Percentiles rank a stretch among this genome's conserved stretches.
These are phyloP conservation scores for Neomorphus geoffroyi DNA, from an alignment of 2,797 vertebrate species.

Conservation along the genomic window DNA sequence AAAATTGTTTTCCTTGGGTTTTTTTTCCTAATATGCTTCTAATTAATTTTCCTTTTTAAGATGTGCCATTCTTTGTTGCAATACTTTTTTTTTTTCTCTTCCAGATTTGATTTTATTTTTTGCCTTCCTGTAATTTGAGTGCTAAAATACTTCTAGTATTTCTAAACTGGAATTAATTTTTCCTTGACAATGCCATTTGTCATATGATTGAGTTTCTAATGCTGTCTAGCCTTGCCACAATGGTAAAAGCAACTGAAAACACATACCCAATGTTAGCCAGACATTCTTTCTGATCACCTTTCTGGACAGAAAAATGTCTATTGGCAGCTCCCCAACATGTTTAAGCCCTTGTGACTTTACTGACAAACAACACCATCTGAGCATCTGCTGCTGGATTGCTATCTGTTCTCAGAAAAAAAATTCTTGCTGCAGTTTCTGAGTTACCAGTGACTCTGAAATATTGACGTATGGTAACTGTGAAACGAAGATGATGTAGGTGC, in stretches of 20 bases:
- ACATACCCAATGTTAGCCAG: background rate
- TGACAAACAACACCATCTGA: background rate
- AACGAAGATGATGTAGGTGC: background rate
- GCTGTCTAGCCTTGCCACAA: background rate
- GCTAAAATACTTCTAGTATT: background rate
- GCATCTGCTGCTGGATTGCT: rapidly evolving
- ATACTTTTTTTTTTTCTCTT: background rate
- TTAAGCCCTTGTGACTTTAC: background rate
- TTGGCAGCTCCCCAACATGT: background rate
- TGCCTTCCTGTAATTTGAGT: background rate
- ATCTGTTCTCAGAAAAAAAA: background rate
- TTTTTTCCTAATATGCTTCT: background rate
- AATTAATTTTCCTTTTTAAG: background rate
- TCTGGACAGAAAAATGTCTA: background rate
- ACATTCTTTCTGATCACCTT: background rate
- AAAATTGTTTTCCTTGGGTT: background rate
- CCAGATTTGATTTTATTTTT: background rate
- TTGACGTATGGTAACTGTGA: background rate
- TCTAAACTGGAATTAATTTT: background rate
- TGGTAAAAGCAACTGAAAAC: background rate
- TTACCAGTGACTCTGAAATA: background rate
- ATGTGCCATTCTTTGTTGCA: background rate
- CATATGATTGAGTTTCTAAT: background rate
- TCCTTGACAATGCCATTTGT: background rate
- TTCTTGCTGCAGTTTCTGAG: background rate